Conservation (phyloP, 2,797 vertebrate species). For the Bovichtus diacanthus region DNA sequence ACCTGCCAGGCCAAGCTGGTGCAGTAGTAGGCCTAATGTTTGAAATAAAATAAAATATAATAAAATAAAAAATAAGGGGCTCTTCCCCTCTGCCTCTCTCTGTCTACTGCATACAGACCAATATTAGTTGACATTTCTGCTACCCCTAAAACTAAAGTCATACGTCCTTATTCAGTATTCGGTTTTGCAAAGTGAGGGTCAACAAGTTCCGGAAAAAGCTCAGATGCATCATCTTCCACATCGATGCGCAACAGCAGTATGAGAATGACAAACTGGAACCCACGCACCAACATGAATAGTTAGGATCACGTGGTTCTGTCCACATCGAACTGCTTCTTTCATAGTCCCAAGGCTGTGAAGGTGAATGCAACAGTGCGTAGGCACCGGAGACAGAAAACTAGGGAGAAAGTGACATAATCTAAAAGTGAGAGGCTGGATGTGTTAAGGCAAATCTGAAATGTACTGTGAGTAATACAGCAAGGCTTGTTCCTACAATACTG, state of each 20-base stretch:
- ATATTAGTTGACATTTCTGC: neutral
- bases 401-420: slow-evolving; percentile 7
- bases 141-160: neutral
- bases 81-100: neutral
- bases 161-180: neutral
- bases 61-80: neutral
- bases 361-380: slow-evolving; percentile 11
- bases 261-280: slow-evolving; percentile 13
- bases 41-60: too few relatives aligned
- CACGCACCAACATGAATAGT: slow-evolving; percentile 14
- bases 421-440: slow-evolving; percentile 15
- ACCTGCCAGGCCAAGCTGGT: slow-evolving; percentile 48
- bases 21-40: neutral
- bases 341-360: slow-evolving; percentile 15
- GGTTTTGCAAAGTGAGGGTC: slow-evolving; percentile 2
- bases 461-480: neutral
- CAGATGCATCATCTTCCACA: neutral
- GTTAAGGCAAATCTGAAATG: slow-evolving; percentile 9
- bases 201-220: neutral
- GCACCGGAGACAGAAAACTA: neutral
- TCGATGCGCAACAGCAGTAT: neutral
- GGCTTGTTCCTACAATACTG: neutral
- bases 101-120: neutral
- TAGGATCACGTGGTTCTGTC: neutral
- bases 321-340: slow-evolving; percentile 14